Evolutionary conservation across 2,113 vertebrate genomes (phyloP).

Genomic region (Chloroceryle aenea): DNA sequence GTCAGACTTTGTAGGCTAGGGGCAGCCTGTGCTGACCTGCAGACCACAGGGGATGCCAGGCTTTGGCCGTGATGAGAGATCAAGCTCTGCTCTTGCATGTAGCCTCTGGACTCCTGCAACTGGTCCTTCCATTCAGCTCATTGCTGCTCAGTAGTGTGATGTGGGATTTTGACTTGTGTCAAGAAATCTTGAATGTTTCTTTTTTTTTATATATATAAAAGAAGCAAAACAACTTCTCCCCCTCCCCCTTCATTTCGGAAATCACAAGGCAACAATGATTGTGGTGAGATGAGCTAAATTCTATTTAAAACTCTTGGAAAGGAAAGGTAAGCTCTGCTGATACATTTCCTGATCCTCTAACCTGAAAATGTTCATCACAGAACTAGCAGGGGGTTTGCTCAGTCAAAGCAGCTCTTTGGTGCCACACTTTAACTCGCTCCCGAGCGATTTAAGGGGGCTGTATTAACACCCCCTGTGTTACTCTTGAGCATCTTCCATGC

Average conservation of each 20-base stretch:
- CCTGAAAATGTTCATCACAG: neutral
- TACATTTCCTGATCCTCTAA: neutral
- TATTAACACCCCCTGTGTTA: neutral
- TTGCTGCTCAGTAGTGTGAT: neutral
- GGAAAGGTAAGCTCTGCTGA: neutral
- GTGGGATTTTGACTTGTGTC: neutral
- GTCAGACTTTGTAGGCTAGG: neutral
- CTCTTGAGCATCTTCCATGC: neutral
- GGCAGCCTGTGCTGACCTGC: neutral
- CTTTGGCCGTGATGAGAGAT: neutral
- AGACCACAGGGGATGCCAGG: neutral
- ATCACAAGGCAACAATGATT: neutral
- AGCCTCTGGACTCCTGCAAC: neutral
- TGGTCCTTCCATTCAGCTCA: neutral
- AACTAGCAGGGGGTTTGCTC: neutral
- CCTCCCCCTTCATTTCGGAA: neutral
- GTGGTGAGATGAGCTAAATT: neutral
- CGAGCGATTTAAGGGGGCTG: neutral
- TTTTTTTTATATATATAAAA: neutral
- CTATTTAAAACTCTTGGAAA: neutral
- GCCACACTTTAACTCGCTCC: neutral
- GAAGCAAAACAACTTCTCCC: neutral
- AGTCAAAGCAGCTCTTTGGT: neutral
- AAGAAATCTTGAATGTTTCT: neutral
- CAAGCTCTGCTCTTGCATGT: neutral